Evolutionary conservation across 1,140 invertebrate species (phyloP).

Genomic region (Formica selysi): DNA sequence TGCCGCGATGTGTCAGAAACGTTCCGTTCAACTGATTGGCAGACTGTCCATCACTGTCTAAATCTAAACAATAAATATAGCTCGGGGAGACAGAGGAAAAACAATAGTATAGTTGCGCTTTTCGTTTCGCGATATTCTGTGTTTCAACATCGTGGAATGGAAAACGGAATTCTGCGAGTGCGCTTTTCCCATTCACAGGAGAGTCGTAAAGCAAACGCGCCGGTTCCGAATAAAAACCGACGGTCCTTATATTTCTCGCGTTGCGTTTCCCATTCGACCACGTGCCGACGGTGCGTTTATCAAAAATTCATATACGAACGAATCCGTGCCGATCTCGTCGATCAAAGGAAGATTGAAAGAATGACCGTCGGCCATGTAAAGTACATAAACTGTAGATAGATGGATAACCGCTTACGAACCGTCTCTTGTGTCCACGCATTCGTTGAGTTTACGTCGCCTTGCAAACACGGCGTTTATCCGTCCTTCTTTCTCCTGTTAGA

Average conservation of each 20-base stretch:
- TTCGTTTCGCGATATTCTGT: conserved; percentile 29
- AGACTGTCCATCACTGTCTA: conserved; percentile 37
- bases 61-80: conserved; percentile 56
- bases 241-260: conserved; percentile 49
- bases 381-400: neutral
- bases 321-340: conserved; percentile 39
- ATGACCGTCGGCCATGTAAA: conserved; percentile 8
- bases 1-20: conserved; percentile 49
- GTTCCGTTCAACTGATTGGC: conserved; percentile 35
- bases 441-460: neutral
- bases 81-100: conserved; percentile 1
- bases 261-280: conserved; percentile 39
- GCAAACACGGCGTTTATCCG: neutral
- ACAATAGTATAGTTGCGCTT: conserved; percentile 13
- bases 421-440: neutral
- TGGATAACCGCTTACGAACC: conserved; percentile 18
- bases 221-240: conserved; percentile 43
- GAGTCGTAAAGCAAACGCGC: conserved; percentile 58
- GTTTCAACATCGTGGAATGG: conserved; percentile 52
- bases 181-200: conserved; percentile 42
- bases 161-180: conserved; percentile 38
- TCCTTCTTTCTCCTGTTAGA: neutral
- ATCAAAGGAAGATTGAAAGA: conserved; percentile 44
- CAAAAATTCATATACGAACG: conserved; percentile 50
- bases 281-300: conserved; percentile 47